Base-by-base conservation (phyloP, 2,888 invertebrate species). In the Drosophila suboccidentalis region DNA sequence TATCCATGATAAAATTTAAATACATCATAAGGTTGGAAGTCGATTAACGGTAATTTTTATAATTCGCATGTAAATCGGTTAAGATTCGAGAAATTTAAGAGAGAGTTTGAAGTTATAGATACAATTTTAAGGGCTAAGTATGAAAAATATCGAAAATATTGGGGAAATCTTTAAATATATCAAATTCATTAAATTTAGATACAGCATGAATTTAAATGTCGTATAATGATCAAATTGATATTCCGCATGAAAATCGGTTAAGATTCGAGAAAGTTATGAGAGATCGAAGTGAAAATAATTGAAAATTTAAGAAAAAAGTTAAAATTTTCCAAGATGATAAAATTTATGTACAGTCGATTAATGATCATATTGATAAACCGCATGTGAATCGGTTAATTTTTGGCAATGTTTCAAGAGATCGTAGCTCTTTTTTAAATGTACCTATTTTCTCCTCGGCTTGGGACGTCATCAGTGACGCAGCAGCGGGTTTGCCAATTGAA, bases 401-500 rank as follows among this genome's bases (percentile, higher is more conserved):
- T 13, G 13, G 2, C 13, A 4, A 44, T 3, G 13, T 22, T 44
- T 13, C 13, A 6, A 1, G 19, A 13, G 43, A 22, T 19, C 5
- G 22, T 15, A 39, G 15, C n/a, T 29, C n/a, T 29, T 29, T 29
- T 1, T 29, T 8, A 29, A 29, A 8, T 82, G 59, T 71, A 92
- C 92, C 92, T 83, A 90, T 85, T 90, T 92, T 92, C 75, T 92
- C 93, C 66, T 91, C 92, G 43, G 58, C 36, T 1, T 72, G 76
- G 59, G 67, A 22, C 6, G 69, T 59, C 39, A 74, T 50, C 29
- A 65, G 43, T 8, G 41, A 13, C 19, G 55, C 11, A 5, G 67
- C 54, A 10, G 70, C 60, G 32, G 83, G 87, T 71, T 91, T 92
- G 38, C 90, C 92, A 34, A 90, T 82, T 29, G 91, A 92, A 62